These are phyloP conservation scores for Chaetodon auriga DNA, from an alignment of 2,113 vertebrate genomes.

Conservation along the genomic window DNA sequence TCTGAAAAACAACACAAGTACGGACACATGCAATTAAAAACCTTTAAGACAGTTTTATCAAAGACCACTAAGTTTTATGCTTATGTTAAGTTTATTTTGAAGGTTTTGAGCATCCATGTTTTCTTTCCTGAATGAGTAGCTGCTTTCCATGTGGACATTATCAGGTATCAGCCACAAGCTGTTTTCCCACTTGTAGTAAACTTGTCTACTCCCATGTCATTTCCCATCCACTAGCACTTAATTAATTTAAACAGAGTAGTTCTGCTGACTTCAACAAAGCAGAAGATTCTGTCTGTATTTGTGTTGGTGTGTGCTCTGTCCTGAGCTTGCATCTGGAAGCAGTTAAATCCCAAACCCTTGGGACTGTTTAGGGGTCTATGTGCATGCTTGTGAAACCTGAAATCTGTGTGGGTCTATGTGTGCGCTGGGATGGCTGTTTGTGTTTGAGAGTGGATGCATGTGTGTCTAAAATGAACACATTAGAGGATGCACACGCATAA, in stretches of 20 bases:
- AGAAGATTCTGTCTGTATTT: conserved; percentile 73
- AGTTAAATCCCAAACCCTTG: conserved; percentile 76
- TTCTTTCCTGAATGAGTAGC: conserved; percentile 1
- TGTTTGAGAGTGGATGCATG: conserved; percentile 32
- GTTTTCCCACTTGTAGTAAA: conserved; percentile 53
- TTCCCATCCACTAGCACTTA: conserved; percentile 71
- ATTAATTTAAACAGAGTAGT: conserved; percentile 69
- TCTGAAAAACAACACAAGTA: conserved; percentile 69
- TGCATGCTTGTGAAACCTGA: conserved; percentile 79
- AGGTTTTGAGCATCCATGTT: neutral
- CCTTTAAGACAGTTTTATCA: neutral
- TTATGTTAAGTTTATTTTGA: neutral
- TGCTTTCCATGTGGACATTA: conserved; percentile 14
- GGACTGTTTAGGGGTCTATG: conserved; percentile 78
- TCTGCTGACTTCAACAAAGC: conserved; percentile 80
- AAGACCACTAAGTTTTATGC: conserved; percentile 11
- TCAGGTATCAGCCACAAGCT: conserved; percentile 43
- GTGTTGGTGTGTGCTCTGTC: conserved; percentile 69
- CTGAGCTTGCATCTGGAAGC: conserved; percentile 79
- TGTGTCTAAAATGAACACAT: conserved; percentile 50
- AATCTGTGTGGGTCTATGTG: conserved; percentile 67
- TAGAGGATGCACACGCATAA: conserved; percentile 29
- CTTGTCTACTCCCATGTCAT: conserved; percentile 54
- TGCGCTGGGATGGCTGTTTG: conserved; percentile 47
- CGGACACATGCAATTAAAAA: neutral